Base-by-base conservation (phyloP, 1,140 invertebrate genomes). In the Zaprionus inermis region DNA sequence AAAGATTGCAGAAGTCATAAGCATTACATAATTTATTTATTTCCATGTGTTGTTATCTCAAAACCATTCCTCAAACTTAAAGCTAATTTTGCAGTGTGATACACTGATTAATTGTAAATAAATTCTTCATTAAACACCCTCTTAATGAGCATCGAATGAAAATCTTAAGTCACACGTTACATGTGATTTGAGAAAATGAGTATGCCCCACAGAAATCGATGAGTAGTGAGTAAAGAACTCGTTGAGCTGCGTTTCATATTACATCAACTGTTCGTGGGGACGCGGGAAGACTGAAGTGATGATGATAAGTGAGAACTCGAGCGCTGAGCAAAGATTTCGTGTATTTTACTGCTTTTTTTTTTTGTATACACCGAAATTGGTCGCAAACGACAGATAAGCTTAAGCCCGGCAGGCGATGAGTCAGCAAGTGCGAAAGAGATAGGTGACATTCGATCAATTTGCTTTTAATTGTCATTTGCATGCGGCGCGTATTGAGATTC, bases 391-490 rank as follows among this genome's bases (percentile, higher is more conserved):
- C 63, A 70, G 81, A 83, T 83, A 83, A 84, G 77, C 77, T 44
- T 55, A 58, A 58, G 76, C 67, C 14, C 52, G 51, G 41, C 54
- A 54, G 49, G 24, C 34, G 73, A 63, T 85, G 82, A 85, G 64
- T 85, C 82, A 85, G 82, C 83, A 28, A 78, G 78, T 44, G 78
- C 18, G 68, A 76, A 65, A 78, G 67, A 81, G 78, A 78, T 46
- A 41, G 46, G 59, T 46, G 63, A 71, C 54, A 63, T 71, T 82
- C 82, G 83, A 85, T 85, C 82, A 85, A 85, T 88, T 86, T 81
- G 82, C 78, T 44, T 86, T 84, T 81, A 86, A 86, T 86, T 76
- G 81, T 65, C 75, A 81, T 85, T 85, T 86, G 83, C 83, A 88
- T 85, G 75, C 63, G 46, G 7, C 51, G 28, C 30, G 11, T n/a